Base-by-base conservation (phyloP, 2,113 vertebrate genomes). In the Sialia sialis region DNA sequence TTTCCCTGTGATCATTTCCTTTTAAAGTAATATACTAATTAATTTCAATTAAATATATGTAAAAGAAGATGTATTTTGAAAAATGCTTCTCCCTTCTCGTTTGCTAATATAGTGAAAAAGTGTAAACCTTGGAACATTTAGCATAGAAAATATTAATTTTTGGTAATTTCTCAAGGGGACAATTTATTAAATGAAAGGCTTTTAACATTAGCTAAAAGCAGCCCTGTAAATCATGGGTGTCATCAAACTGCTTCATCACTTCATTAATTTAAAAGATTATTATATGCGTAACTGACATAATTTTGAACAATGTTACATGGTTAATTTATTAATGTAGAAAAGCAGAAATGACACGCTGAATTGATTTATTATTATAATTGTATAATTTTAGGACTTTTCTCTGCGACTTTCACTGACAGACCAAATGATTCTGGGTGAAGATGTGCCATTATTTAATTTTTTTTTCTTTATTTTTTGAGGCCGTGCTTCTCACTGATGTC, bases 201-300 rank as follows among this genome's bases (percentile, higher is more conserved):
- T 98, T 98, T 98, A 98, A 98, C 98, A 98, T 98, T 98, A 98
- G 98, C 98, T 98, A 98, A 98, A 98, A 99, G 98, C 98, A 98
- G 98, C 96, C 97, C 94, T 97, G 97, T 99, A 98, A 99, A 99
- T 99, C 98, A 98, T 66, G 96, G 94, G 96, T 98, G 98, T 98
- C 98, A 98, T 98, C 97, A 97, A 98, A 98, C 97, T 96, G 97
- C 97, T 98, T 98, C 98, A 98, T 98, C 98, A 98, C 98, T 98
- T 99, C 98, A 99, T 99, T 99, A 98, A 99, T 99, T 98, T 98
- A 98, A 98, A 98, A 98, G 98, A 98, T 98, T 98, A 98, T 98
- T 98, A 98, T 98, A 98, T 98, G 98, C 97, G 97, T 98, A 98
- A 98, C 98, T 98, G 98, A 98, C 98, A 98, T 98, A 98, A 98